These are phyloP conservation scores for Dipodomys merriami DNA, from an alignment of 2,113 vertebrate genomes.

Conservation along the genomic window DNA sequence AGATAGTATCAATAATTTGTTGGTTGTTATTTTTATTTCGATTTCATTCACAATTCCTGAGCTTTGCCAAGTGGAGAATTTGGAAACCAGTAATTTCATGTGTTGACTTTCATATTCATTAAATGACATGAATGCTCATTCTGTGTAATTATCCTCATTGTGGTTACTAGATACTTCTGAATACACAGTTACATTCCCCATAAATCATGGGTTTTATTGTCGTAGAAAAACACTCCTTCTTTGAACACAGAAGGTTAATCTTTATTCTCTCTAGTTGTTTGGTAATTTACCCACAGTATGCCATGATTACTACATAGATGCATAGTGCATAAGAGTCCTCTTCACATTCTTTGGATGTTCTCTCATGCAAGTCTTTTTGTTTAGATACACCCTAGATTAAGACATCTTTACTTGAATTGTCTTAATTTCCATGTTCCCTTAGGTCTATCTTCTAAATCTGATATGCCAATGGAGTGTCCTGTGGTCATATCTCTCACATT, in stretches of 20 bases:
- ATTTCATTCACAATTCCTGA: too few species aligned
- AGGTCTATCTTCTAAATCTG: neutral
- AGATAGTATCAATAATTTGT: neutral
- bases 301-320: too few species aligned
- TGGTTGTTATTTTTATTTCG: neutral
- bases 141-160: neutral
- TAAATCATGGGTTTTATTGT: neutral
- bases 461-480: too few species aligned
- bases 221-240: neutral
- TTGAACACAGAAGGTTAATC: too few species aligned
- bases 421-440: too few species aligned
- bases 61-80: neutral
- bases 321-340: too few species aligned
- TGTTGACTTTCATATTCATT: neutral
- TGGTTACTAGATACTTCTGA: neutral
- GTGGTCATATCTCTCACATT: neutral
- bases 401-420: too few species aligned
- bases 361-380: too few species aligned
- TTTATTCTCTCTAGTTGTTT: fast-evolving
- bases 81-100: neutral
- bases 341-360: too few species aligned
- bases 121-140: neutral
- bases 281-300: too few species aligned
- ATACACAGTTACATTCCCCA: neutral
- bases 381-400: too few species aligned